A percentile compares a stretch with the other conserved stretches of the same genome.
These are phyloP conservation scores for Gymnosoma rotundatum DNA, from an alignment of 2,888 invertebrate species.

Conservation along the genomic window DNA sequence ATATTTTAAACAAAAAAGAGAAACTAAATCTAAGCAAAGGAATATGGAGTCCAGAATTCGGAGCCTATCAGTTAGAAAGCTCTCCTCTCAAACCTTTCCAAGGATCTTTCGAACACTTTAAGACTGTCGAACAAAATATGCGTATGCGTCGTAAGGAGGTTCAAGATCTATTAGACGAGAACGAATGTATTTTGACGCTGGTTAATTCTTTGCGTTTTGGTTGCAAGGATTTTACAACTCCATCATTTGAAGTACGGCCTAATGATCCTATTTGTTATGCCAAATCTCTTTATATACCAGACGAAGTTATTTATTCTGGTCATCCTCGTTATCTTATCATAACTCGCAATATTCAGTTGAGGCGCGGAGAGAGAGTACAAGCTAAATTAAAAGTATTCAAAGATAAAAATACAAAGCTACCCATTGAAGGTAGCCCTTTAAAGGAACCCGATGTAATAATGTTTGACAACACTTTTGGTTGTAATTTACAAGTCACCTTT, in stretches of 20 bases:
- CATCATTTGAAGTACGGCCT: conserved; percentile 86
- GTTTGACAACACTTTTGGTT: conserved; percentile 99
- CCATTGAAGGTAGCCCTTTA: conserved; percentile 90
- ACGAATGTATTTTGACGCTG: conserved; percentile 94
- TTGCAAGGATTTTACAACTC: conserved; percentile 93
- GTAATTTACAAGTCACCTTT: conserved; percentile 97
- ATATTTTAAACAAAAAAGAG: conserved; percentile 91
- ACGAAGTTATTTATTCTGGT: conserved; percentile 95
- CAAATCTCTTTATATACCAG: conserved; percentile 95
- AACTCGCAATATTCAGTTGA: conserved; percentile 94
- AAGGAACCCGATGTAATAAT: conserved; percentile 95
- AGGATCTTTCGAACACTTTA: conserved; percentile 97
- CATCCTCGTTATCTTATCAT: conserved; percentile 97
- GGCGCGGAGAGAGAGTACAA: conserved; percentile 97
- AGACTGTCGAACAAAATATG: conserved; percentile 99
- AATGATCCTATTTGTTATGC: conserved; percentile 89
- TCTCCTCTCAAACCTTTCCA: conserved; percentile 98
- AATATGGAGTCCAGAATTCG: conserved; percentile 99
- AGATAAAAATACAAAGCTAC: conserved; percentile 92
- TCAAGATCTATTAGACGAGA: conserved; percentile 87
- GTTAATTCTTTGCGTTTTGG: conserved; percentile 98
- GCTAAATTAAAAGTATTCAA: conserved; percentile 98
- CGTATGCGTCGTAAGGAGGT: conserved; percentile 91
- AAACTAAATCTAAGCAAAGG: conserved; percentile 86
- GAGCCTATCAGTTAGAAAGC: conserved; percentile 99